These are phyloP conservation scores for Clinocottus analis DNA, from an alignment of 2,113 vertebrate genomes.

Conservation along the genomic window DNA sequence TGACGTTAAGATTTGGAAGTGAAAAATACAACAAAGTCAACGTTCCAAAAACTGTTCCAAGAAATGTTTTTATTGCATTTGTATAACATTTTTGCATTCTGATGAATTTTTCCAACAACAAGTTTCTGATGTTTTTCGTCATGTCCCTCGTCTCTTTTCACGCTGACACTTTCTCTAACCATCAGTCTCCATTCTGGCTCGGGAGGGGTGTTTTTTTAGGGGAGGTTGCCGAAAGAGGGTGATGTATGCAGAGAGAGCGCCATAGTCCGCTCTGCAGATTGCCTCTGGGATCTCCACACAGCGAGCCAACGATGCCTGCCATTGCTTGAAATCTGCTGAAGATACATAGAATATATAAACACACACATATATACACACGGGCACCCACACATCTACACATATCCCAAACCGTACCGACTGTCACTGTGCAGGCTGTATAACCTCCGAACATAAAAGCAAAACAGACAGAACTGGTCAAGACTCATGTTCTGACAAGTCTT, in stretches of 20 bases:
- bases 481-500: conserved; percentile 10
- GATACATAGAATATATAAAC: background rate
- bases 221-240: background rate
- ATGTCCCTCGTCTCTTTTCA: background rate
- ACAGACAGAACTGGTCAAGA: background rate
- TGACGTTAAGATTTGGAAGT: background rate
- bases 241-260: no score
- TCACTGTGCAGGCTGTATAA: background rate
- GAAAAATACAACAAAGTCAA: background rate
- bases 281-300: background rate
- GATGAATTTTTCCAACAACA: background rate
- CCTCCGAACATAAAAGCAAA: conserved; percentile 15
- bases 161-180: background rate
- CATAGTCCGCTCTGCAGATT: background rate
- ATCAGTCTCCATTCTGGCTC: no score
- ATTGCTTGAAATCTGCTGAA: background rate
- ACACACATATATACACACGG: no score
- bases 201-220: background rate
- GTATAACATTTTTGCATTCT: background rate
- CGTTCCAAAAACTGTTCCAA: background rate
- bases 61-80: background rate
- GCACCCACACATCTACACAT: no score
- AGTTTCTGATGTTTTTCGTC: background rate
- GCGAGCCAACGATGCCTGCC: background rate
- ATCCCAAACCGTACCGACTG: background rate